Evolutionary conservation across 53 echinoderm and acorn worm species (phyloP).

Genomic region (Crossaster papposus): DNA sequence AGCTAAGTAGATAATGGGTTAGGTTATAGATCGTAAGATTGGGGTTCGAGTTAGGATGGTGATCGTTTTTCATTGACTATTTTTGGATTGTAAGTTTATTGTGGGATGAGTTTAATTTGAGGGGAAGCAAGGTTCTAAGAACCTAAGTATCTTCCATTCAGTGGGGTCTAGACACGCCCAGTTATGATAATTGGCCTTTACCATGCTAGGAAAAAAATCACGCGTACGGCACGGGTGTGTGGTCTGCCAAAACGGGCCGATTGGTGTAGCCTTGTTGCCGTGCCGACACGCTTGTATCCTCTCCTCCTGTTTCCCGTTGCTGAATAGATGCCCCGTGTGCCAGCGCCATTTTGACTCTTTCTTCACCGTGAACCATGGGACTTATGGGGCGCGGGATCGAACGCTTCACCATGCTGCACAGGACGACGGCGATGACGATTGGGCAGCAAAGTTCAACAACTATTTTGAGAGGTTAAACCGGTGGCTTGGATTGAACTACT

Average conservation of each 20-base stretch:
- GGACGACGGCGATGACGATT: conserved; percentile 33
- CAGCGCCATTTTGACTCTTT: conserved; percentile 70
- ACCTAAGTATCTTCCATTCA: too few species aligned
- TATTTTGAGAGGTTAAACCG: conserved; percentile 53
- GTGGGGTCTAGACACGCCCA: too few species aligned
- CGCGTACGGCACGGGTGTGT: conserved; percentile 63
- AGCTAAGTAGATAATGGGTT: too few species aligned
- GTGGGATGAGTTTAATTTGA: too few species aligned
- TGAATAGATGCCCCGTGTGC: conserved; percentile 91
- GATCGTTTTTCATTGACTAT: too few species aligned
- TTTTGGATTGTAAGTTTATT: too few species aligned
- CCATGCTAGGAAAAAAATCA: too few species aligned
- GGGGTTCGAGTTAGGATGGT: too few species aligned
- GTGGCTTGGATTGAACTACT: conserved; percentile 58
- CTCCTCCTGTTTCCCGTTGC: conserved; percentile 69
- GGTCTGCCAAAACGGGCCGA: conserved; percentile 85
- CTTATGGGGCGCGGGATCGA: background rate
- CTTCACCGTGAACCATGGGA: conserved; percentile 53
- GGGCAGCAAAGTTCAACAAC: conserved; percentile 57
- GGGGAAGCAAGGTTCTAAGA: too few species aligned
- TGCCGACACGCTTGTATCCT: conserved; percentile 90
- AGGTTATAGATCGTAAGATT: too few species aligned
- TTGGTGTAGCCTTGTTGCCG: conserved; percentile 78
- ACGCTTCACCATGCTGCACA: background rate
- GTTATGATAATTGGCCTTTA: too few species aligned